Base-by-base conservation (phyloP, 1,140 invertebrate genomes). In the Helicorthomorpha holstii region DNA sequence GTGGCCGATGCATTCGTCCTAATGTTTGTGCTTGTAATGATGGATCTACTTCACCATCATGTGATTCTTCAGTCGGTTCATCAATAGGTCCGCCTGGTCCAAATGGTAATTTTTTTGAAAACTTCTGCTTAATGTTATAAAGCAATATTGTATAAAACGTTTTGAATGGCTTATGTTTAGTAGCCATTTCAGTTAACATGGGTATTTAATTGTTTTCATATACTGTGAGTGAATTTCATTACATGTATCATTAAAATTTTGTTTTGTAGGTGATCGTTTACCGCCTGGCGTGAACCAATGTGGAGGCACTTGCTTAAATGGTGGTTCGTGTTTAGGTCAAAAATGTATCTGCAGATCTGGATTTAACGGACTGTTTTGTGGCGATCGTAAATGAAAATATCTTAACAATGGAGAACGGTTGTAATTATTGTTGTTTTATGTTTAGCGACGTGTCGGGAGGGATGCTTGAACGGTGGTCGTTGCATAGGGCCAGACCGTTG, bases 401-500 rank as follows among this genome's bases (percentile, higher is more conserved):
- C 43, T 49, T 48, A 25, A 44, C n/a, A 42, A 50, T 24, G 1
- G 46, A 23, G n/a, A 50, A n/a, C 25, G 22, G 29, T 34, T 34
- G 29, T 34, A 7, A 16, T 7, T 34, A 51, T 52, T 48, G 26
- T 34, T 50, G 49, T 49, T 44, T 54, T 29, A 50, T 50, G 72
- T 73, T 21, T 65, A 87, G 85, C 82, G 3, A 76, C 85, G 47
- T 92, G 87, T 62, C 71, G 73, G 41, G 80, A 85, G 60, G 75
- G 76, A 0, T 90, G 86, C 67, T 67, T 82, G 49, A 88, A 90
- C 67, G 85, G 84, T 27, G 86, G 86, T 7, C 69, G 82, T 54
- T 91, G 87, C 62, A 83, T 89, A 49, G 84, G 83, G 3, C 81
- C 82, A 2, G 81, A 89, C 67, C 68, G 83, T 27, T 91, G 86